phyloP scores from a whole-genome alignment of 2,888 invertebrate species.

The Apamea crenata region DNA sequence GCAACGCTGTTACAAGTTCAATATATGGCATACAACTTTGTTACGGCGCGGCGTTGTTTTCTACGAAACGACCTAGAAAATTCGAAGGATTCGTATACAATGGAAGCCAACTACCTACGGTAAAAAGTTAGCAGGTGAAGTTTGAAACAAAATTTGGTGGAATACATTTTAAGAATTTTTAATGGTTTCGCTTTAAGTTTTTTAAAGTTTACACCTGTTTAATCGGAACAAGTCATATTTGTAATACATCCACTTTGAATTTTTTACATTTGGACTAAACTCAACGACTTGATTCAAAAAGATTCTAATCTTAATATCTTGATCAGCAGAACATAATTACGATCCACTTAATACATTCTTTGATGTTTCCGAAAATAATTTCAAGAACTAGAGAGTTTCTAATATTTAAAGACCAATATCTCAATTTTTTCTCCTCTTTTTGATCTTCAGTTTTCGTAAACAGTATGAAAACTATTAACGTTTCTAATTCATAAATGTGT shows the following conservation, averaged over 20 bases:
- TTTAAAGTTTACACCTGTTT: slow-evolving; percentile 11
- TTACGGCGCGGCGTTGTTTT: slow-evolving; percentile 50
- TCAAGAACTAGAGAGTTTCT: slow-evolving; percentile 18
- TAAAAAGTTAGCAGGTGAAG: slow-evolving; percentile 43
- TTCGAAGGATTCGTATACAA: slow-evolving; percentile 38
- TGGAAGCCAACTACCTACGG: slow-evolving; percentile 25
- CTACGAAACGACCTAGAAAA: slow-evolving; percentile 41
- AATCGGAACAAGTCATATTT: slow-evolving; percentile 7
- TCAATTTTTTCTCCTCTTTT: slow-evolving; percentile 50
- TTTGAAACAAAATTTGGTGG: slow-evolving; percentile 26
- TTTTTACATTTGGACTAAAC: background rate
- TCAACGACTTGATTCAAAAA: background rate
- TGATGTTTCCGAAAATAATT: slow-evolving; percentile 48
- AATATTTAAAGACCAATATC: slow-evolving; percentile 17
- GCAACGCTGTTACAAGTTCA: background rate
- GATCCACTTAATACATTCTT: slow-evolving; percentile 33
- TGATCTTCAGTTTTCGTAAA: slow-evolving; percentile 65
- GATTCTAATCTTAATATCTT: background rate
- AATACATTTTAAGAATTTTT: slow-evolving; percentile 50
- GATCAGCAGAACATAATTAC: slow-evolving; percentile 9
- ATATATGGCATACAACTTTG: slow-evolving; percentile 52
- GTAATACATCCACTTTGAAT: too few species aligned
- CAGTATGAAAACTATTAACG: slow-evolving; percentile 49
- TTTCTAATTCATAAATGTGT: slow-evolving; percentile 56
- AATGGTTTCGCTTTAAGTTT: slow-evolving; percentile 34